These are phyloP conservation scores for Helicoverpa zea DNA, from an alignment of 1,140 invertebrate genomes.

Conservation along the genomic window DNA sequence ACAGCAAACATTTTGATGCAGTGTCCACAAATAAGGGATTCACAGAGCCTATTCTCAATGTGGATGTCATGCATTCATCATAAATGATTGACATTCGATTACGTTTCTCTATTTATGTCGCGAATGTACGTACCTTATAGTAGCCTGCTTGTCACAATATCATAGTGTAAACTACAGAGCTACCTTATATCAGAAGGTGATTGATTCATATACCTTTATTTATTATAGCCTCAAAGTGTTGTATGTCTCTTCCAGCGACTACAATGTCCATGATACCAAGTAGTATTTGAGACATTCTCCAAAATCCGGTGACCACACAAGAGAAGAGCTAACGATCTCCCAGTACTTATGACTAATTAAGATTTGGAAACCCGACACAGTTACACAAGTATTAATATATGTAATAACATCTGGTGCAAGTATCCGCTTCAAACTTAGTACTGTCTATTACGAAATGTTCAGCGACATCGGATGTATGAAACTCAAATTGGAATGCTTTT, in stretches of 20 bases:
- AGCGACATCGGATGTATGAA: background rate
- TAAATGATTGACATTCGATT: constrained; percentile 1
- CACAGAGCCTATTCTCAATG: background rate
- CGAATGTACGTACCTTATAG: background rate
- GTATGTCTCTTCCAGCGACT: too few relatives aligned
- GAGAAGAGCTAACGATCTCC: constrained; percentile 8
- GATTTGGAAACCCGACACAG: constrained; percentile 19
- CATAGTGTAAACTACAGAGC: background rate
- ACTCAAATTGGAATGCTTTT: too few relatives aligned
- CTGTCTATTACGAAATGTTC: background rate
- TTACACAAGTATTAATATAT: constrained; percentile 15
- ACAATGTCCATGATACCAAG: background rate
- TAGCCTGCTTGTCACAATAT: background rate
- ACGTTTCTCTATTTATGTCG: background rate
- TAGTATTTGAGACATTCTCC: constrained; percentile 2
- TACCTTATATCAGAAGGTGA: too few relatives aligned
- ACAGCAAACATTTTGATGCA: background rate
- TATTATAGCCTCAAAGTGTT: too few relatives aligned
- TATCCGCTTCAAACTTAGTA: background rate
- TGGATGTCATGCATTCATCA: constrained; percentile 1
- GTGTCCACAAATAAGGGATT: background rate
- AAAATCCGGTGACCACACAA: constrained; percentile 34
- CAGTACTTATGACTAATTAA: constrained; percentile 34
- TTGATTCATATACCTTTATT: too few relatives aligned
- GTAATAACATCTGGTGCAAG: constrained; percentile 20